Conservation (phyloP, 2,797 vertebrate species). For the Mormyrus hasselquistii region DNA sequence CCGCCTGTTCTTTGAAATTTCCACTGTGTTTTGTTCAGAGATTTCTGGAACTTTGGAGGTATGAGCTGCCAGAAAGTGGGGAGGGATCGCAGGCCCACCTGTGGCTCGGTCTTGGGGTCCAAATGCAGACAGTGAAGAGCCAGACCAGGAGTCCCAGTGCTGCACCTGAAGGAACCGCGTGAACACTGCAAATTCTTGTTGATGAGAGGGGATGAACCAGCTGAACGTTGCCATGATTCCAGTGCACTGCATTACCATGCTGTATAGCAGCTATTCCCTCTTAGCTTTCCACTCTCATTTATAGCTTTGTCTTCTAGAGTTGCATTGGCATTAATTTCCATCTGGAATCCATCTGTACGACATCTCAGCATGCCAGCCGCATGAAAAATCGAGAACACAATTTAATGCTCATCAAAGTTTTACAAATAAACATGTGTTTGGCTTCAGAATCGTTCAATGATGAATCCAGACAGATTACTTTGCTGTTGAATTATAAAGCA, state of each 20-base stretch:
- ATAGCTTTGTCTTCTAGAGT: not conserved
- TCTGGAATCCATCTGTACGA: not conserved
- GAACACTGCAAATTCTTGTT: not conserved
- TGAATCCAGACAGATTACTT: not conserved
- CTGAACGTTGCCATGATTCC: not conserved
- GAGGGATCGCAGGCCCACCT: not conserved
- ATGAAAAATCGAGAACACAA: not conserved
- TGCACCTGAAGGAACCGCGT: not conserved
- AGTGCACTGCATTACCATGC: not conserved
- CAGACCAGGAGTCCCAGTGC: not conserved
- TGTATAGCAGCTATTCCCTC: not conserved
- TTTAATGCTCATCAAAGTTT: not conserved
- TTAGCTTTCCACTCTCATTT: not conserved
- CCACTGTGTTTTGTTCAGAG: not conserved
- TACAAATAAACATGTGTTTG: not conserved
- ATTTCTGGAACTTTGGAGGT: not conserved
- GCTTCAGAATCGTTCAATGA: not conserved
- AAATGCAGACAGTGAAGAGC: not conserved
- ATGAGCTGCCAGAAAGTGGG: not conserved
- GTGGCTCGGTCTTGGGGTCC: not conserved
- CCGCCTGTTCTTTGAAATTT: not conserved
- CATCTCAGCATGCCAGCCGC: not conserved
- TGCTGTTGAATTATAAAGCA: not conserved
- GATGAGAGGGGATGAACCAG: not conserved
- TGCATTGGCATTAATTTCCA: not conserved